A percentile compares a stretch with the other conserved stretches of the same genome.
Conservation (phyloP, 2,797 vertebrate genomes). For the Trematomus bernacchii region DNA sequence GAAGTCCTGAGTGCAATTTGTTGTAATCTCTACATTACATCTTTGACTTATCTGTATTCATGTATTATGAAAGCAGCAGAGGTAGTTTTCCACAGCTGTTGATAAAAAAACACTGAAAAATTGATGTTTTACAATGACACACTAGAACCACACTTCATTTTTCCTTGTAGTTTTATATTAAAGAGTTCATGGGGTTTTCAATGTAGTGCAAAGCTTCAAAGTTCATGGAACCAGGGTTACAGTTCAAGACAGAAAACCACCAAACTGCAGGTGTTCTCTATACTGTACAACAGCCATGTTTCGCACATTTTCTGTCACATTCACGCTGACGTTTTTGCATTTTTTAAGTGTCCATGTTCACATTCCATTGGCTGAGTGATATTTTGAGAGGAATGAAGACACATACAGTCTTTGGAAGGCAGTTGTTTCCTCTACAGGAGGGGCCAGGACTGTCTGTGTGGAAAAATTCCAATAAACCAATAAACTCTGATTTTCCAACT, state of each 20-base stretch:
- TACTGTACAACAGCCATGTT: constrained; percentile 9
- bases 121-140: constrained; percentile 8
- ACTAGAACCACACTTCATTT: constrained; percentile 12
- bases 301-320: constrained; percentile 18
- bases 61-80: not conserved
- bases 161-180: not conserved
- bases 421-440: constrained; percentile 27
- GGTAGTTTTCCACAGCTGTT: constrained; percentile 3
- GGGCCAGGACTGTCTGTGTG: constrained; percentile 28
- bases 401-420: constrained; percentile 9
- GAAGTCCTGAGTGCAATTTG: not conserved
- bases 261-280: constrained; percentile 55
- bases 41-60: not conserved
- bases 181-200: constrained; percentile 13
- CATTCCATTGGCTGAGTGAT: constrained; percentile 5
- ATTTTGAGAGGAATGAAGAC: constrained; percentile 29
- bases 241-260: constrained; percentile 49
- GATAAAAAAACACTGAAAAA: not conserved
- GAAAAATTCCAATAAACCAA: constrained; percentile 44
- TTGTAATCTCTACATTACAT: not conserved
- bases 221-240: constrained; percentile 31
- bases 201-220: constrained; percentile 35
- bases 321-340: not conserved
- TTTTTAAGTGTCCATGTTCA: not conserved
- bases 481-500: constrained; percentile 44